Percentiles rank a stretch among this genome's conserved stretches.
phyloP scores from a whole-genome alignment of 2,797 vertebrate species.

The Otus scops region DNA sequence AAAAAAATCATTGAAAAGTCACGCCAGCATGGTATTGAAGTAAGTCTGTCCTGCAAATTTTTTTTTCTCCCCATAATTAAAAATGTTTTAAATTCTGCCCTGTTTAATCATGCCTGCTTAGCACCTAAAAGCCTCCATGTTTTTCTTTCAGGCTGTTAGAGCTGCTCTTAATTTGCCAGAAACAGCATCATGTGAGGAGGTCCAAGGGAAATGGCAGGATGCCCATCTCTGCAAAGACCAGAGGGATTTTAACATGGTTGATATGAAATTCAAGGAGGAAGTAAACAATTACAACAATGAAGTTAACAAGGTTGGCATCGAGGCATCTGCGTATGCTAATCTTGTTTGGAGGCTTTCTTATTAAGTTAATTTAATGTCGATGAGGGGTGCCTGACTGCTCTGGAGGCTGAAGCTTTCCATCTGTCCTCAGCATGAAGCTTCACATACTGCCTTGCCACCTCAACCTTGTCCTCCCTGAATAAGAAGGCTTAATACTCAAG shows the following conservation, averaged over 20 bases:
- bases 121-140: neutral
- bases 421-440: neutral
- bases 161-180: constrained; percentile 87
- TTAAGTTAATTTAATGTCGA: neutral
- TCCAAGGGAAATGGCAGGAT: constrained; percentile 88
- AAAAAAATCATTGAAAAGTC: constrained; percentile 84
- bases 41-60: constrained; percentile 50
- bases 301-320: constrained; percentile 88
- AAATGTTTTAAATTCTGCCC: neutral
- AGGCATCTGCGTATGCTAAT: neutral
- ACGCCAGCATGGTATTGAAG: constrained; percentile 81
- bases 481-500: neutral
- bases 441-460: neutral
- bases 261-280: constrained; percentile 95
- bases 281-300: constrained; percentile 93
- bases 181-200: constrained; percentile 74
- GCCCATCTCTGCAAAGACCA: constrained; percentile 93
- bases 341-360: neutral
- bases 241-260: constrained; percentile 92
- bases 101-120: neutral
- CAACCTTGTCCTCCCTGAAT: neutral
- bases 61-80: neutral
- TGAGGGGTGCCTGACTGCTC: neutral
- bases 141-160: constrained; percentile 82
- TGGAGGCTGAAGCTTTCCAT: neutral